Percentiles rank a stretch among this genome's conserved stretches.
These are phyloP conservation scores for Bilobella aurantiaca DNA, from an alignment of 1,140 invertebrate species.

Conservation along the genomic window DNA sequence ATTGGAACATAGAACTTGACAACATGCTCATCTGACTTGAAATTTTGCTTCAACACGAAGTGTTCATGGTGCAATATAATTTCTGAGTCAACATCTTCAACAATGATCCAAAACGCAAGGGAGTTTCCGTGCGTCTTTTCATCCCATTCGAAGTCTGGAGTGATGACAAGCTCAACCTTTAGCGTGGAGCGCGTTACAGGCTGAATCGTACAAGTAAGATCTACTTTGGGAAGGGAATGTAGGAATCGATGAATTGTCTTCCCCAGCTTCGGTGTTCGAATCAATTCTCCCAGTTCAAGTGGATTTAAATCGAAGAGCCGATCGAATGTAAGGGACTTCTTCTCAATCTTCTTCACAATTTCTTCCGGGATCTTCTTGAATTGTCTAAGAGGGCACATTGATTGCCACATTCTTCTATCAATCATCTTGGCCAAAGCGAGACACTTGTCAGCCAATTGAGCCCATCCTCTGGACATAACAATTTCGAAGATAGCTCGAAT, in stretches of 20 bases:
- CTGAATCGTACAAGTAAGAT: conserved; percentile 90
- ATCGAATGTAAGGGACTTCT: conserved; percentile 74
- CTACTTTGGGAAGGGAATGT: conserved; percentile 92
- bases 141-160: conserved; percentile 98
- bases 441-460: conserved; percentile 91
- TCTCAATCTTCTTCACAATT: conserved; percentile 95
- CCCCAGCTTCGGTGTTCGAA: conserved; percentile 89
- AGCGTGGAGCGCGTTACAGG: conserved; percentile 93
- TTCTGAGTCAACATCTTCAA: conserved; percentile 93
- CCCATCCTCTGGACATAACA: conserved; percentile 67
- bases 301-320: conserved; percentile 89
- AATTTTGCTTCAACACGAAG: conserved; percentile 92
- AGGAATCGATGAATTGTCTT: conserved; percentile 97
- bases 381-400: conserved; percentile 95
- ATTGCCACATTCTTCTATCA: conserved; percentile 97
- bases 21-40: conserved; percentile 84
- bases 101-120: conserved; percentile 97
- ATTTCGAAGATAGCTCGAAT: conserved; percentile 98
- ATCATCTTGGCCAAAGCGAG: conserved; percentile 97
- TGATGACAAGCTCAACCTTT: conserved; percentile 92
- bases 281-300: conserved; percentile 93
- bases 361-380: conserved; percentile 98
- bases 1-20: conserved; percentile 98
- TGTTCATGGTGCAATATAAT: conserved; percentile 94
- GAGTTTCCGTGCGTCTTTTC: conserved; percentile 91